Base-by-base conservation (phyloP, 2,113 vertebrate genomes). In the Oplegnathus fasciatus region DNA sequence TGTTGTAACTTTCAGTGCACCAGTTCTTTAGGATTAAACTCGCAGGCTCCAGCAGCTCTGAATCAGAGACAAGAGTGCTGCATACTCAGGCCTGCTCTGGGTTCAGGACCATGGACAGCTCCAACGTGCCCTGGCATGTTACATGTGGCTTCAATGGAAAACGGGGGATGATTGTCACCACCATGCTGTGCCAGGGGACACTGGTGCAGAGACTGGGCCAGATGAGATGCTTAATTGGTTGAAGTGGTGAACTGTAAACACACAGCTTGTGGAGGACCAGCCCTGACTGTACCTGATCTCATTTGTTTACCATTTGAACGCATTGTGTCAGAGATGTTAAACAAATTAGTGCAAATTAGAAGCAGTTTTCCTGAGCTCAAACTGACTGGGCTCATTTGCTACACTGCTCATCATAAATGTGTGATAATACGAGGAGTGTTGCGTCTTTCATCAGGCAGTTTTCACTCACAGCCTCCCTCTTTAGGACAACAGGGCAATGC, bases 101-200 rank as follows among this genome's bases (percentile, higher is more conserved):
- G 34, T 90, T 94, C 95, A 96, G 94, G 42, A 95, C 95, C 94
- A 86, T 24, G 93, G 95, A 94, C 91, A 96, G 94, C 86, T 87
- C 89, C 28, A 32, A 75, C 69, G 62, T 71, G 88, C 22, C 83
- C 85, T 8, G 61, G 58, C 90, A 66, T 14, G 82, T 80, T 65
- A 28, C 71, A 26, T 9, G 66, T 50, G 22, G 57, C 78, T 66
- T 52, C 81, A 73, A 26, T 28, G 80, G 86, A 78, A 88, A 75
- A 67, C 18, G 1, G 61, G 6, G 71, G 34, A 40, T 74, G 74
- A 83, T 26, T 77, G 88, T 82, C 87, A 86, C 75, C 82, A 7
- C 65, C 50, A 75, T 32, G 81, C 86, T 75, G 83, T 82, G 87
- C 74, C 78, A 85, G 65, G 85, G 86, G 84, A 89, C 90, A 52